phyloP scores from a whole-genome alignment of 2,113 vertebrate species.

The Syngnathus floridae region DNA sequence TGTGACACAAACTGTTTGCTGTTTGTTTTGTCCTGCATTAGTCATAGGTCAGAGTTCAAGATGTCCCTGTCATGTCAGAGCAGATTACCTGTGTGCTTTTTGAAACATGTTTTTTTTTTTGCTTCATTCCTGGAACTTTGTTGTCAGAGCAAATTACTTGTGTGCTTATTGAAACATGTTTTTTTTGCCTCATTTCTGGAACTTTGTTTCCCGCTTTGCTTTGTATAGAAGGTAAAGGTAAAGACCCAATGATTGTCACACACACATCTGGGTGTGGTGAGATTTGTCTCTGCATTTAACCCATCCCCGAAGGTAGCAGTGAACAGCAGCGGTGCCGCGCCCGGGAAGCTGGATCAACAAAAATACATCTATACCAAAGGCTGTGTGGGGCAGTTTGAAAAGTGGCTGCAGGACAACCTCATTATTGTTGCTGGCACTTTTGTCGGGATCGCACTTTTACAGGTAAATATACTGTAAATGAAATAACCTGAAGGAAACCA shows the following conservation, averaged over 20 bases:
- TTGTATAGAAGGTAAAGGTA: constrained; percentile 61
- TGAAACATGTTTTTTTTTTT: not conserved
- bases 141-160: constrained; percentile 1
- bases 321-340: too few species aligned
- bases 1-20: not conserved
- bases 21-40: constrained; percentile 25
- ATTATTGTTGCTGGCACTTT: constrained; percentile 82
- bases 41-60: constrained; percentile 27
- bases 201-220: constrained; percentile 1
- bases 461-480: constrained; percentile 62
- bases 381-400: constrained; percentile 89
- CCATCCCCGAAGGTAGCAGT: too few species aligned
- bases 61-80: constrained; percentile 9
- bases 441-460: constrained; percentile 83
- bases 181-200: not conserved
- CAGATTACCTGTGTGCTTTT: not conserved
- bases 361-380: constrained; percentile 83
- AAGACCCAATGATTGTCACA: too few species aligned
- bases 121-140: not conserved
- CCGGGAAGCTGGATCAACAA: constrained; percentile 68
- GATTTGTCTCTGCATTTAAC: too few species aligned
- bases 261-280: too few species aligned
- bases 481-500: too few species aligned
- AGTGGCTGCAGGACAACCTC: constrained; percentile 88
- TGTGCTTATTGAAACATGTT: not conserved